Percentiles rank a stretch among this genome's conserved stretches.
Conservation (phyloP, 2,888 invertebrate genomes). For the Thera britannica region DNA sequence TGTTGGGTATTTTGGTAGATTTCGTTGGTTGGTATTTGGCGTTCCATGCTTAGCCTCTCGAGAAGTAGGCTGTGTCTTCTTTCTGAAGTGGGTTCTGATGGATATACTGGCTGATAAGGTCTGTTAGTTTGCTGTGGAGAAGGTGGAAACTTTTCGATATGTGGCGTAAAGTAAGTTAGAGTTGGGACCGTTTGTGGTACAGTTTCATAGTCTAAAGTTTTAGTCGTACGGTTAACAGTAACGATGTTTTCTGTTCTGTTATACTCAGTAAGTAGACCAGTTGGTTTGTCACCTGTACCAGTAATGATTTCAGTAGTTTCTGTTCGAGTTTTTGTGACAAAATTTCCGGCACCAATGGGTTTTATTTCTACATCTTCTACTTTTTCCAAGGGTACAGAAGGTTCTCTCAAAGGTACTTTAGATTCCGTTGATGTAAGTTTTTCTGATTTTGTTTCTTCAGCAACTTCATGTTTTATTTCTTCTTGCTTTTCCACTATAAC, state of each 20-base stretch:
- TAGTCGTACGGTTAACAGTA: constrained; percentile 75
- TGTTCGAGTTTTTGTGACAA: constrained; percentile 68
- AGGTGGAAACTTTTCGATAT: constrained; percentile 61
- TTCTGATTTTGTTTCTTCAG: constrained; percentile 43
- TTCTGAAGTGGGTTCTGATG: constrained; percentile 65
- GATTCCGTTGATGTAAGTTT: constrained; percentile 46
- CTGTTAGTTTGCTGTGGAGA: constrained; percentile 62
- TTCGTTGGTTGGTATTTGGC: constrained; percentile 69
- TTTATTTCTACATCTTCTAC: constrained; percentile 80
- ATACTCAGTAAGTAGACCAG: constrained; percentile 69
- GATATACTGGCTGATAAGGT: constrained; percentile 67
- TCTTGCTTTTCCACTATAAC: constrained; percentile 41
- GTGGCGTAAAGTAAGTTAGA: constrained; percentile 72
- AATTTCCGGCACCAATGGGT: constrained; percentile 71
- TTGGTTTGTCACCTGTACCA: constrained; percentile 60
- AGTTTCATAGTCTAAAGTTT: constrained; percentile 75
- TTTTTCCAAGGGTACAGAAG: constrained; percentile 75
- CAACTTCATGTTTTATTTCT: constrained; percentile 41
- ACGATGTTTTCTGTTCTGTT: constrained; percentile 78
- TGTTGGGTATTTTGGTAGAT: constrained; percentile 67
- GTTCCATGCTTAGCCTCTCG: constrained; percentile 75
- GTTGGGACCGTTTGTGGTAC: constrained; percentile 68
- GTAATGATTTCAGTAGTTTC: constrained; percentile 75
- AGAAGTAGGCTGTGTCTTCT: constrained; percentile 75
- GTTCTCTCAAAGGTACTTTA: constrained; percentile 67